Base-by-base conservation (phyloP, 2,888 invertebrate genomes). In the Andrena bucephala region DNA sequence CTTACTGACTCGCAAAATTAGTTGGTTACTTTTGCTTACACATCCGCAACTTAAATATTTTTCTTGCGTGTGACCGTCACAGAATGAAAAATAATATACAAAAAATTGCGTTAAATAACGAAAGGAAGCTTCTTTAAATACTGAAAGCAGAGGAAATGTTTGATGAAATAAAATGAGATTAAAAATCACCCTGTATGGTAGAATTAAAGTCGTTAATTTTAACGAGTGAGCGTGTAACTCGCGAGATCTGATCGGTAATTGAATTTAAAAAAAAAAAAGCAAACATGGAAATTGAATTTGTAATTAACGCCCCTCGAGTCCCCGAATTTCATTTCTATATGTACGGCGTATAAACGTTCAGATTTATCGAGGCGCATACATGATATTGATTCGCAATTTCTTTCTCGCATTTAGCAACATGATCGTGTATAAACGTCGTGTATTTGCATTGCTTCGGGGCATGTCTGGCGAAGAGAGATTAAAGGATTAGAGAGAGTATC, bases 341-440 rank as follows among this genome's bases (percentile, higher is more conserved):
- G 5, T 7, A n/a, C 31, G 2, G n/a, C 16, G 5, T 27, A 27
- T 31, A 52, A 54, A 48, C 5, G 20, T 63, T 67, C n/a, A 42
- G 4, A 63, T 63, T 54, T 20, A 52, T 62, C 52, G 3, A 8
- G 20, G 16, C 27, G 10, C 20, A 13, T 20, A n/a, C 16, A 63
- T 27, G 29, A 68, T 75, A 79, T 68, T 80, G 62, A 80, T 60
- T 67, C 29, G 20, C 33, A 62, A 54, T 80, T 67, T 79, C 20
- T 80, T 73, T 81, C 13, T 63, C 65, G 57, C 36, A 73, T 81
- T 74, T 81, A 73, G 81, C 69, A 68, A 72, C 36, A 72, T 67
- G 71, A 24, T 67, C 71, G 65, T 78, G 52, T 67, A 54, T 52
- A 67, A 36, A 68, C 68, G 27, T 27, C 68, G 68, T 31, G 79